Evolutionary conservation across 2,797 vertebrate genomes (phyloP).

Genomic region (Pachyuromys duprasi): DNA sequence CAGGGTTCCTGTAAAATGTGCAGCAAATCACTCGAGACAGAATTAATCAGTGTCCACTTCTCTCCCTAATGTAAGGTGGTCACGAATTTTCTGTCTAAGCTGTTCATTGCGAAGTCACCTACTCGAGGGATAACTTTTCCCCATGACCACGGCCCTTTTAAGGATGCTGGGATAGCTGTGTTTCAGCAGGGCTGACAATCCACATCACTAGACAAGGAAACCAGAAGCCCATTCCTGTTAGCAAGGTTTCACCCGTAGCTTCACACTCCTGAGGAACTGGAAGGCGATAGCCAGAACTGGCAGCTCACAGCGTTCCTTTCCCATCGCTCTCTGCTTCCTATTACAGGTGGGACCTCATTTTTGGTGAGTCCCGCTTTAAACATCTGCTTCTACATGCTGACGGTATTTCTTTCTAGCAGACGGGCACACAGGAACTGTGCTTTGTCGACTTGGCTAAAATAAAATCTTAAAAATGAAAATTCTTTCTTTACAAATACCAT

Average conservation of each 20-base stretch:
- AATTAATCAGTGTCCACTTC: slow-evolving; percentile 8
- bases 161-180: slow-evolving; percentile 1
- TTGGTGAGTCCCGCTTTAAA: slow-evolving; percentile 76
- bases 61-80: neutral
- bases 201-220: slow-evolving; percentile 33
- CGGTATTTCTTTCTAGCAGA: slow-evolving; percentile 69
- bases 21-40: neutral
- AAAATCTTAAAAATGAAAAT: slow-evolving; percentile 64
- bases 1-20: neutral
- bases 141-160: neutral
- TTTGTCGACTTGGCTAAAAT: slow-evolving; percentile 74
- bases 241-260: slow-evolving; percentile 60
- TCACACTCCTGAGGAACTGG: slow-evolving; percentile 39
- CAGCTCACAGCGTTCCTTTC: slow-evolving; percentile 65
- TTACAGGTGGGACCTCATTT: slow-evolving; percentile 82
- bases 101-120: slow-evolving; percentile 6
- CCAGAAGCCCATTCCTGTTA: slow-evolving; percentile 59
- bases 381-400: slow-evolving; percentile 77
- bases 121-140: neutral
- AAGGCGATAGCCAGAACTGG: slow-evolving; percentile 45
- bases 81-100: slow-evolving; percentile 53
- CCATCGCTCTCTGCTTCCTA: slow-evolving; percentile 74
- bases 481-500: slow-evolving; percentile 56
- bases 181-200: slow-evolving; percentile 35
- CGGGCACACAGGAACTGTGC: slow-evolving; percentile 64